These are phyloP conservation scores for Blomia tropicalis DNA, from an alignment of 2,888 invertebrate species.

Conservation along the genomic window DNA sequence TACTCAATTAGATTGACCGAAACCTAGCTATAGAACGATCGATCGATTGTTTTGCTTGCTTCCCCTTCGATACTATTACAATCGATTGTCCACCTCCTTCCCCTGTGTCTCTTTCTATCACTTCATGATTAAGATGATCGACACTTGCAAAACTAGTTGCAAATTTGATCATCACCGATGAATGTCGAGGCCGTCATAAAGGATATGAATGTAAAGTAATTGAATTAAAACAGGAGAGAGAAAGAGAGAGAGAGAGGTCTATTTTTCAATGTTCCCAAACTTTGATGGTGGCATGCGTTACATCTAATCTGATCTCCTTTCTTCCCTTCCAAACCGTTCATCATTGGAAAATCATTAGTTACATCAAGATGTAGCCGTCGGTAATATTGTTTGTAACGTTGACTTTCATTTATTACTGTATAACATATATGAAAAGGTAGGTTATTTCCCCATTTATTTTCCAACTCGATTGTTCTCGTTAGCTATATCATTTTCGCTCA, in stretches of 20 bases:
- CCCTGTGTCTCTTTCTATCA: no score
- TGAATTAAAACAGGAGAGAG: background rate
- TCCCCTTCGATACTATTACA: no score
- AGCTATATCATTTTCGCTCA: no score
- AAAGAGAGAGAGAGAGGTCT: background rate
- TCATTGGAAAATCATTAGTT: constrained; percentile 6
- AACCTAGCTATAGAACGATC: no score
- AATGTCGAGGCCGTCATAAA: background rate
- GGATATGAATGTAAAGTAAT: background rate
- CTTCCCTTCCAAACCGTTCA: background rate
- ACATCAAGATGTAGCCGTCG: no score
- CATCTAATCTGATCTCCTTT: constrained; percentile 10
- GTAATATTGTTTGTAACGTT: background rate
- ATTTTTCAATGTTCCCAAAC: background rate
- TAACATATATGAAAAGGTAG: no score
- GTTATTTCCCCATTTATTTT: no score
- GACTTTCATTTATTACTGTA: background rate
- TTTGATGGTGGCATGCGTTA: background rate
- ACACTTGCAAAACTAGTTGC: no score
- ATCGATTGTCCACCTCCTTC: no score
- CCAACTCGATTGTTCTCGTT: no score
- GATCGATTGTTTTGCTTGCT: background rate
- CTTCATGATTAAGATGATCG: no score
- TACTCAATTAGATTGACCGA: background rate
- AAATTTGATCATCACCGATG: no score